Percentiles rank a stretch among this genome's conserved stretches.
phyloP scores from a whole-genome alignment of 2,888 invertebrate species.

The Drosophila fungiperda region DNA sequence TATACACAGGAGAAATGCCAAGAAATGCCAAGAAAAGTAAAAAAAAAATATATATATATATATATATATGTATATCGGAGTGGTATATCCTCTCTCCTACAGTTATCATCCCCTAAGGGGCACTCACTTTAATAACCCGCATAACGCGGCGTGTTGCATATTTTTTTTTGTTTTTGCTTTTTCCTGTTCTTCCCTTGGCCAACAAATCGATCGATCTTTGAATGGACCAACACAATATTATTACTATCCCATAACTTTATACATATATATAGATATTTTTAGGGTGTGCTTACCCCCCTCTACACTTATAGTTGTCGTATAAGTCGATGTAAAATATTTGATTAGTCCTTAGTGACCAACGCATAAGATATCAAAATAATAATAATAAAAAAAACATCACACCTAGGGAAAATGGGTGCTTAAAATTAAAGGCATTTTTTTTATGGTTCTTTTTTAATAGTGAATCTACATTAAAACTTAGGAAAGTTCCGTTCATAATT shows the following conservation, averaged over 20 bases:
- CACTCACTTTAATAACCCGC: slow-evolving; percentile 33
- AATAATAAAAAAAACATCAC: not conserved
- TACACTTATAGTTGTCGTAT: not conserved
- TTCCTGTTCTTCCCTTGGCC: slow-evolving; percentile 8
- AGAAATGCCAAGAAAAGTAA: slow-evolving; percentile 10
- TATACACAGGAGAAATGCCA: slow-evolving; percentile 17
- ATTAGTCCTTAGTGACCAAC: not conserved
- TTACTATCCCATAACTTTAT: not conserved
- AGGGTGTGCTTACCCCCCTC: slow-evolving; percentile 4
- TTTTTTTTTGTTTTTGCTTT: not conserved
- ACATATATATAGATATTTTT: not conserved
- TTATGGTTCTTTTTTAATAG: not conserved
- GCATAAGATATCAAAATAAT: no score
- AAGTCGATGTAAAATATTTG: not conserved
- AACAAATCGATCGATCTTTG: slow-evolving; percentile 19
- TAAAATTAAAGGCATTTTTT: not conserved
- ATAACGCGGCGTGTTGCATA: slow-evolving; percentile 25
- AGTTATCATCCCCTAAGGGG: slow-evolving; percentile 30
- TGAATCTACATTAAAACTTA: not conserved
- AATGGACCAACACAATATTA: slow-evolving; percentile 45
- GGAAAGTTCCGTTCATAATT: not conserved
- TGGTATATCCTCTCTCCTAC: not conserved
- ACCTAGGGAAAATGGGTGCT: not conserved
- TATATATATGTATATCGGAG: not conserved
- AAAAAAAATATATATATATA: not conserved